Evolutionary conservation across 2,797 vertebrate species (phyloP), one percentile per base, ranked within the genome.

Genomic region (Allobates femoralis): DNA sequence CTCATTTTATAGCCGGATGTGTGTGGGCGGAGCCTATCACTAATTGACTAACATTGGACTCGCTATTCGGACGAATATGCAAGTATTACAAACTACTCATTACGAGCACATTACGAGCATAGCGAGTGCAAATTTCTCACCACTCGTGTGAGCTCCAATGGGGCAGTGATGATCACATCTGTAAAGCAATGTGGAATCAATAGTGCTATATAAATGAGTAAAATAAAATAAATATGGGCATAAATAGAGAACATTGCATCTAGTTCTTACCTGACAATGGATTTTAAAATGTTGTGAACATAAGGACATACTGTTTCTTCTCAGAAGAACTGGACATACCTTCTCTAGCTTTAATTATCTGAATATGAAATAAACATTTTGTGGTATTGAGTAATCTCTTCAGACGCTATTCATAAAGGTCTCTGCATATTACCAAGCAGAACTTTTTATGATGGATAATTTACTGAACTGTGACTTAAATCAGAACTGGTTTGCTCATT

Each of bases 401-500:
- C 34, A 50, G n/a, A 81, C 30, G 32, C 18, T 23, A 37, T 75
- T 83, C n/a, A 3, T 50, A 16, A 75, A 30, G 58, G 75, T 75
- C 37, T 19, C 0, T 50, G 67, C 23, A 58, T 58, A 53, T 73
- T 74, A 34, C 51, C 30, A 58, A 74, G 56, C 51, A 56, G 3
- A 71, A 82, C 53, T 60, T 53, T 73, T 74, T 83, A 83, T 55
- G 34, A 75, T 26, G 37, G 69, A 83, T 75, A 62, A 51, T 75
- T 58, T 83, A 83, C n/a, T 46, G n/a, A 62, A 62, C 81, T 62
- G 53, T 62, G 37, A 37, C 81, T 41, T 60, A 83, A 71, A 75
- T 58, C n/a, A 58, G 30, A 58, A 82, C 30, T 53, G 62, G 21
- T 83, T 74, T 74, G 69, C 53, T 60, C 55, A 75, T 83, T 62